phyloP scores from a whole-genome alignment of 2,113 vertebrate genomes.

The Sclerurus mexicanus region DNA sequence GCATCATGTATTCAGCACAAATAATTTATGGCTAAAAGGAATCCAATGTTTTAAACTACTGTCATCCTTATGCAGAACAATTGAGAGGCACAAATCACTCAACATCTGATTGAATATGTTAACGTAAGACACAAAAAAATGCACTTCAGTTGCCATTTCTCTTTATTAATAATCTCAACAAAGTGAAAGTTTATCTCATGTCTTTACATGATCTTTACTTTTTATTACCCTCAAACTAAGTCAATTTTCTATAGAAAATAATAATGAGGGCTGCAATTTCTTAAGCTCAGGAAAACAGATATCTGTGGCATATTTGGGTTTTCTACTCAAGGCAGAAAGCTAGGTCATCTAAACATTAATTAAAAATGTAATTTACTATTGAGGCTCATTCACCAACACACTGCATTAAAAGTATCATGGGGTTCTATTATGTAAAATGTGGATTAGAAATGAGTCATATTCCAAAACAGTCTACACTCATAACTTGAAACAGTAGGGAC shows the following conservation, averaged over 20 bases:
- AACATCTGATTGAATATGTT: background rate
- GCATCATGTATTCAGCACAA: background rate
- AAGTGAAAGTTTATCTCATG: background rate
- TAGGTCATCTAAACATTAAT: conserved; percentile 32
- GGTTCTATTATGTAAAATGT: background rate
- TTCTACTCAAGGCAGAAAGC: background rate
- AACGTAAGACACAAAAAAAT: background rate
- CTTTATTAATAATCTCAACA: background rate
- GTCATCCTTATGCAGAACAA: background rate
- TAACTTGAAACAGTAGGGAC: background rate
- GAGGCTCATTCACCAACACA: background rate
- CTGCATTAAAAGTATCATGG: background rate
- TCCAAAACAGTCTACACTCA: background rate
- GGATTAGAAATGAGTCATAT: background rate
- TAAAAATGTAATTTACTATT: conserved; percentile 57
- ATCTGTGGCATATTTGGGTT: background rate
- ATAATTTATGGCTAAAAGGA: background rate
- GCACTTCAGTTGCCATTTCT: background rate
- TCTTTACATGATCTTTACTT: background rate
- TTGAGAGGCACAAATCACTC: background rate
- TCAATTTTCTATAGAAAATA: conserved; percentile 44
- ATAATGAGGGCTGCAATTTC: conserved; percentile 34
- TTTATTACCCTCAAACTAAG: conserved; percentile 34
- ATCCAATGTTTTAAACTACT: background rate
- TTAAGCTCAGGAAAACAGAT: conserved; percentile 48